A percentile compares a stretch with the other conserved stretches of the same genome.
Evolutionary conservation across 2,797 vertebrate genomes (phyloP).

Genomic region (Notolepis coatsorum): DNA sequence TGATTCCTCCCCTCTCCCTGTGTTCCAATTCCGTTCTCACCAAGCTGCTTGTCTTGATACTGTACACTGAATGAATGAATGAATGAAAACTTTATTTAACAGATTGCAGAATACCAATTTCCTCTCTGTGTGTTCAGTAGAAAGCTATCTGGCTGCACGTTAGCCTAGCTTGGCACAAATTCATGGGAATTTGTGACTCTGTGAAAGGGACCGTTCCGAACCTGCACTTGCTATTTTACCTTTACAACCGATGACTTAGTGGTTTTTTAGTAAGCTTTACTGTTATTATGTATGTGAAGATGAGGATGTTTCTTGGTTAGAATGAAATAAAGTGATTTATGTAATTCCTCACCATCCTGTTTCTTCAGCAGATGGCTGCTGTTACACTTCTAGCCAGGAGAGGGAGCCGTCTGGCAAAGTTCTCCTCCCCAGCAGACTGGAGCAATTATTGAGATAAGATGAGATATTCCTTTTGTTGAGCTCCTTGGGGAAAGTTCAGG

Average conservation of each 20-base stretch:
- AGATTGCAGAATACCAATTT: too few relatives aligned
- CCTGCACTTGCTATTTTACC: slow-evolving; percentile 1
- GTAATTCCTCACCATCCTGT: neutral
- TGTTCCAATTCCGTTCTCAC: slow-evolving; percentile 1
- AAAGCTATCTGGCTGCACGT: too few relatives aligned
- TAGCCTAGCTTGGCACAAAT: too few relatives aligned
- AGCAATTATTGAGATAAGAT: neutral
- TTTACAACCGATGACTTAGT: neutral
- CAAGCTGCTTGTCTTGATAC: slow-evolving; percentile 6
- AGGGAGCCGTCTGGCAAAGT: neutral
- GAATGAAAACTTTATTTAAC: too few relatives aligned
- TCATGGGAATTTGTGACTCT: too few relatives aligned
- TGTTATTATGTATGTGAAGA: neutral
- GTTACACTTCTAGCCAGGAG: neutral
- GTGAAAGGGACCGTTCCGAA: slow-evolving; percentile 13
- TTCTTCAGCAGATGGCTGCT: neutral
- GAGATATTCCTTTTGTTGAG: too few relatives aligned
- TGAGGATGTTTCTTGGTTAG: too few relatives aligned
- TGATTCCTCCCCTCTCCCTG: neutral
- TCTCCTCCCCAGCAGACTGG: neutral
- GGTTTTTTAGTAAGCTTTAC: neutral
- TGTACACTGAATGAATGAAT: slow-evolving; percentile 10
- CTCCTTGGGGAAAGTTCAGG: too few relatives aligned
- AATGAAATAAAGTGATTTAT: neutral
- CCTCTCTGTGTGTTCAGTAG: too few relatives aligned